A percentile compares a stretch with the other conserved stretches of the same genome.
Evolutionary conservation across 2,888 invertebrate species (phyloP).

Genomic region (Mongoloraphidia duomilia): DNA sequence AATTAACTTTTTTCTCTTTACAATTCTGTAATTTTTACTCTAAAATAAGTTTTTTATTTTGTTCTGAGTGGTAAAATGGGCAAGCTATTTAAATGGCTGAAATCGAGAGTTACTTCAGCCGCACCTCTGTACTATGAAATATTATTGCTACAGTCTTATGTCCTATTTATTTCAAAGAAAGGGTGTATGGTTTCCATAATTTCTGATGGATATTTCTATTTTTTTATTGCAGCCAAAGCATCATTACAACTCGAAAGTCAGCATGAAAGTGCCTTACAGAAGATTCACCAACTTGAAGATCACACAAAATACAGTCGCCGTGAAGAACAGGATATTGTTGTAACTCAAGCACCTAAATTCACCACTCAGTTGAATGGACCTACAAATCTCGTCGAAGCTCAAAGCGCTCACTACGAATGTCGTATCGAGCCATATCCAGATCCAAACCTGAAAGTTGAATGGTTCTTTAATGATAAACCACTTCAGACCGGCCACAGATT

Average conservation of each 20-base stretch:
- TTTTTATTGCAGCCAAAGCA: constrained; percentile 53
- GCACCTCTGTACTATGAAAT: neutral
- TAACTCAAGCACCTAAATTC: constrained; percentile 74
- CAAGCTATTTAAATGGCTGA: too few species aligned
- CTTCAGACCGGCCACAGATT: constrained; percentile 79
- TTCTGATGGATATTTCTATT: constrained; percentile 12
- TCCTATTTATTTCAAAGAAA: neutral
- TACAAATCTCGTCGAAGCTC: constrained; percentile 68
- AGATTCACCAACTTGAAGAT: constrained; percentile 77
- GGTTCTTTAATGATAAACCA: constrained; percentile 87
- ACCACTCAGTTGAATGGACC: constrained; percentile 77
- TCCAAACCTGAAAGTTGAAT: constrained; percentile 75
- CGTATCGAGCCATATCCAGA: constrained; percentile 88
- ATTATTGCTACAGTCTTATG: neutral
- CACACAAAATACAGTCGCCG: constrained; percentile 61
- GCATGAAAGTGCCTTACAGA: constrained; percentile 76
- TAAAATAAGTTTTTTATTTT: too few species aligned
- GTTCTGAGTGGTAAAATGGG: too few species aligned
- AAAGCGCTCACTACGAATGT: constrained; percentile 86
- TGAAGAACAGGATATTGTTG: constrained; percentile 65
- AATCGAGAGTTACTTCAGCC: neutral
- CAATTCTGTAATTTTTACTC: too few species aligned
- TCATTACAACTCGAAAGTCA: constrained; percentile 77
- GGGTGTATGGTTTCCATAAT: neutral
- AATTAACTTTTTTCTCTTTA: too few species aligned